Percentiles rank a stretch among this genome's conserved stretches.
Evolutionary conservation across 2,888 invertebrate genomes (phyloP).

Genomic region (Therioaphis trifolii): DNA sequence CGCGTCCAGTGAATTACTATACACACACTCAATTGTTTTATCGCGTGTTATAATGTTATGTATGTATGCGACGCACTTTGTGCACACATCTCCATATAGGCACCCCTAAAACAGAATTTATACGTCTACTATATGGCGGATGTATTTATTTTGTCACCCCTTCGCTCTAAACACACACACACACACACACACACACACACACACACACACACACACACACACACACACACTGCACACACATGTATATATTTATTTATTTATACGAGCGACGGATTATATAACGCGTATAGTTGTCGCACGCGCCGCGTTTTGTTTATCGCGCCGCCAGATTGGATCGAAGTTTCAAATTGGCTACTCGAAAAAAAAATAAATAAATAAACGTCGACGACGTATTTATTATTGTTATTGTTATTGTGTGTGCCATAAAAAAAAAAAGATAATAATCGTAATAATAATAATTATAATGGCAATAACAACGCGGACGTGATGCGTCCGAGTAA

Average conservation of each 20-base stretch:
- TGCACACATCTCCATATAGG: not conserved
- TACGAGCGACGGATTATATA: conserved; percentile 39
- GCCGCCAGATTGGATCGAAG: conserved; percentile 56
- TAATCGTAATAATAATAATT: not conserved
- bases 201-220: not conserved
- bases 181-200: too few relatives aligned
- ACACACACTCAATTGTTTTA: not conserved
- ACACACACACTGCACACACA: too few relatives aligned
- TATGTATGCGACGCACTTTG: conserved; percentile 5
- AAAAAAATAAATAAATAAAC: conserved; percentile 9
- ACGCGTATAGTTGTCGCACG: not conserved
- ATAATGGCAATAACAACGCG: conserved; percentile 1
- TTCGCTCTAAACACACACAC: not conserved
- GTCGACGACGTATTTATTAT: not conserved
- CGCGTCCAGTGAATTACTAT: not conserved
- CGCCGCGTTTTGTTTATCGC: conserved; percentile 46
- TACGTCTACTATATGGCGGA: conserved; percentile 36
- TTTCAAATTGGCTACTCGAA: conserved; percentile 43
- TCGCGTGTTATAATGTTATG: not conserved
- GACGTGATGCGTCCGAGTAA: too few relatives aligned
- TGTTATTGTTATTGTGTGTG: not conserved
- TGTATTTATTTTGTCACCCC: conserved; percentile 23
- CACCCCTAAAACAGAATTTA: conserved; percentile 44
- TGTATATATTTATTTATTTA: not conserved
- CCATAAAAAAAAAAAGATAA: too few relatives aligned